Evolutionary conservation across 2,797 vertebrate genomes (phyloP).

Genomic region (Thunnus albacares): DNA sequence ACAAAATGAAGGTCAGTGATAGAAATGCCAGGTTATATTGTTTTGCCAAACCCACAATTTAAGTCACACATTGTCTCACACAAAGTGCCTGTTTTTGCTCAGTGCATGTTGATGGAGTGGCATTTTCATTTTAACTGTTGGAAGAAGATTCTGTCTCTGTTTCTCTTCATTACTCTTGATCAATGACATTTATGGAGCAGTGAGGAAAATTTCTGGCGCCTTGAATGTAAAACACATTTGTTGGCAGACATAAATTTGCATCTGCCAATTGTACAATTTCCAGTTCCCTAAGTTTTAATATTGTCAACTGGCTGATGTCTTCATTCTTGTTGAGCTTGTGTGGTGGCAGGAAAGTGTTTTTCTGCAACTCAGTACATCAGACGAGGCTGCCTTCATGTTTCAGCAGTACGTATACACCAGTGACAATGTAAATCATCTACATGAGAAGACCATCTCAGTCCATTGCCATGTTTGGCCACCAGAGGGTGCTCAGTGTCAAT

Average conservation of each 20-base stretch:
- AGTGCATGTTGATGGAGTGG: background rate
- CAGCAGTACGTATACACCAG: background rate
- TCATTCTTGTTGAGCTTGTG: constrained; percentile 18
- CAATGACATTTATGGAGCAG: constrained; percentile 29
- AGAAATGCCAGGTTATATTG: constrained; percentile 55
- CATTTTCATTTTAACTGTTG: background rate
- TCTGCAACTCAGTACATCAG: background rate
- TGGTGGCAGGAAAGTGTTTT: background rate
- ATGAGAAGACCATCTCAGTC: background rate
- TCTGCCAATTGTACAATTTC: constrained; percentile 41
- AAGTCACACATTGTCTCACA: background rate
- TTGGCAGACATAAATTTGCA: constrained; percentile 27
- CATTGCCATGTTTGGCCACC: constrained; percentile 47
- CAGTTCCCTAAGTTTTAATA: constrained; percentile 12
- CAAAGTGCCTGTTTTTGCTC: constrained; percentile 30
- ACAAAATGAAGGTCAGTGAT: constrained; percentile 60
- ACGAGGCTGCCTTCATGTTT: background rate
- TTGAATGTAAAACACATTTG: background rate
- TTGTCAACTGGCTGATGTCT: background rate
- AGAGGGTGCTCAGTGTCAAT: constrained; percentile 64
- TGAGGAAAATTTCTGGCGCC: constrained; percentile 8
- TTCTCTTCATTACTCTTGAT: constrained; percentile 27
- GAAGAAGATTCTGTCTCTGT: constrained; percentile 8
- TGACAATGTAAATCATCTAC: background rate
- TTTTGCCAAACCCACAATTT: constrained; percentile 43